Evolutionary conservation across 2,113 vertebrate genomes (phyloP).

Genomic region (Speoplatyrhinus poulsoni): DNA sequence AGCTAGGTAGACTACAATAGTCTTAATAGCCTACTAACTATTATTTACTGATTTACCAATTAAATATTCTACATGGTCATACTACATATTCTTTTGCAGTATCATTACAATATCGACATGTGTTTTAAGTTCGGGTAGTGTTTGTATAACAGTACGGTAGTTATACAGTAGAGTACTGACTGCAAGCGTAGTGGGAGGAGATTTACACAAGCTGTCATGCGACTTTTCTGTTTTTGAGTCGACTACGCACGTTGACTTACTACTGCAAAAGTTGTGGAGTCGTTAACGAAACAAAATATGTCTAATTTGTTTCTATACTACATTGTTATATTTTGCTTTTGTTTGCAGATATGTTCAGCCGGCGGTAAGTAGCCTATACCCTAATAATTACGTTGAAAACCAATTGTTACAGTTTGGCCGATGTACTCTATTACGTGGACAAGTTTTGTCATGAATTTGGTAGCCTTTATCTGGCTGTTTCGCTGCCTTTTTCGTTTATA

Average conservation of each 20-base stretch:
- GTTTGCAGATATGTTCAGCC: constrained; percentile 4
- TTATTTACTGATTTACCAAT: neutral
- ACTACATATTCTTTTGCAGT: neutral
- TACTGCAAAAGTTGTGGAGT: constrained; percentile 42
- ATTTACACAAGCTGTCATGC: constrained; percentile 12
- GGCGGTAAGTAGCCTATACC: constrained; percentile 48
- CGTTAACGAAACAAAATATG: neutral
- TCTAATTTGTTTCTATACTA: constrained; percentile 2
- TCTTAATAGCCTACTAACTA: too few species aligned
- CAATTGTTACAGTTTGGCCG: neutral
- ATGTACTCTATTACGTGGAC: too few species aligned
- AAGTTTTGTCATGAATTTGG: too few species aligned
- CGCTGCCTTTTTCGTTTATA: too few species aligned
- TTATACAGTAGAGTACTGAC: too few species aligned
- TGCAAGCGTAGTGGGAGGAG: too few species aligned
- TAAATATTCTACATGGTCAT: too few species aligned
- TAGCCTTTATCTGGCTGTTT: too few species aligned
- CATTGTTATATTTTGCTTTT: constrained; percentile 21
- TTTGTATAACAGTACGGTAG: too few species aligned
- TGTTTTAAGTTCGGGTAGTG: neutral
- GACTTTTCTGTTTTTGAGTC: too few species aligned
- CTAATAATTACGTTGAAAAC: neutral
- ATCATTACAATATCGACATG: neutral
- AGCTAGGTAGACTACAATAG: too few species aligned
- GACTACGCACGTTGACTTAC: too few species aligned